These are phyloP conservation scores for Aptenodytes forsteri DNA, from an alignment of 2,113 vertebrate species.

Conservation along the genomic window DNA sequence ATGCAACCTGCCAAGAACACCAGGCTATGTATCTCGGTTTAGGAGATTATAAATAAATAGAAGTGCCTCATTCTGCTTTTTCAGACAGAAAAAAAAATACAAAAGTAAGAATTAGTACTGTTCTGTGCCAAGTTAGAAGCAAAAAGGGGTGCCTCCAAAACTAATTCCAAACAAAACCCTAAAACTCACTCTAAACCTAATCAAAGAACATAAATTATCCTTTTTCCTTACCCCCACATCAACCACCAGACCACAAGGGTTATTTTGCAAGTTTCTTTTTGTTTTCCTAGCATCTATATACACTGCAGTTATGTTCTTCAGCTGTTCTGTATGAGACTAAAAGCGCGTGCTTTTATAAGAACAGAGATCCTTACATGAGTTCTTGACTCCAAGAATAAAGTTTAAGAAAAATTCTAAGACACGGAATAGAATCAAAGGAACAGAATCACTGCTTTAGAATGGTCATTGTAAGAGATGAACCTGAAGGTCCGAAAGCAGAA, in stretches of 20 bases:
- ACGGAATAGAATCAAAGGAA: not conserved
- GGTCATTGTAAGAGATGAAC: not conserved
- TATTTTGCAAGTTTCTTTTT: not conserved
- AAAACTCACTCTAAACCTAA: not conserved
- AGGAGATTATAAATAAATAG: slow-evolving; percentile 8
- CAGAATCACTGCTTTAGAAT: not conserved
- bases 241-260: not conserved
- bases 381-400: not conserved
- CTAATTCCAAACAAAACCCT: not conserved
- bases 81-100: not conserved
- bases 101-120: not conserved
- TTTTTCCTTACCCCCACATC: not conserved
- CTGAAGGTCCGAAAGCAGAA: not conserved
- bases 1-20: not conserved
- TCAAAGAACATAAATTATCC: not conserved
- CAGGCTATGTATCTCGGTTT: not conserved
- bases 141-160: not conserved
- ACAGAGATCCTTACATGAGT: not conserved
- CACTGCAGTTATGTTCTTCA: not conserved
- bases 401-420: not conserved
- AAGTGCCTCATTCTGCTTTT: not conserved
- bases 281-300: not conserved
- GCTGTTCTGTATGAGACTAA: not conserved
- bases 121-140: not conserved
- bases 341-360: not conserved